phyloP scores from a whole-genome alignment of 1,140 invertebrate genomes.

The Pseudomyrmex flavicornis region DNA sequence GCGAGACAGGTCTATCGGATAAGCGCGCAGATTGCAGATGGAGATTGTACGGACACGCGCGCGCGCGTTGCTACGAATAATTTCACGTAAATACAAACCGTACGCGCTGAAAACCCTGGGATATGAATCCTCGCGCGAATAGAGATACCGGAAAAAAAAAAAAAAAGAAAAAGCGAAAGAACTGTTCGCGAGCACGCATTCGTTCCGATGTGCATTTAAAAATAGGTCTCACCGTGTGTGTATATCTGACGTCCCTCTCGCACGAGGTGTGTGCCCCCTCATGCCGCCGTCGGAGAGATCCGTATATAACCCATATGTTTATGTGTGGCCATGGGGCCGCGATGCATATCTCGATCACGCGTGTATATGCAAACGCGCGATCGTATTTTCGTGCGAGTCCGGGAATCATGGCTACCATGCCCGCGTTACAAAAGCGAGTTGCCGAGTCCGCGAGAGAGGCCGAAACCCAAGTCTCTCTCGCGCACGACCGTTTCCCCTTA shows the following conservation, averaged over 20 bases:
- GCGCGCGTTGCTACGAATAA: neutral
- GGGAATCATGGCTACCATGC: constrained; percentile 14
- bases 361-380: neutral
- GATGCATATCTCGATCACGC: constrained; percentile 67
- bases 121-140: no score
- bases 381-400: constrained; percentile 47
- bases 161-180: neutral
- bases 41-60: constrained; percentile 7
- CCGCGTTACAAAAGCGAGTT: neutral
- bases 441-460: neutral
- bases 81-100: neutral
- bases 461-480: neutral
- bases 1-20: constrained; percentile 3
- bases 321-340: constrained; percentile 59
- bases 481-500: constrained; percentile 11
- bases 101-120: neutral
- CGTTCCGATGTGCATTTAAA: constrained; percentile 44
- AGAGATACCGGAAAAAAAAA: neutral
- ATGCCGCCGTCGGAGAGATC: constrained; percentile 44
- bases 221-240: constrained; percentile 3
- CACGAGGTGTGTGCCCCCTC: constrained; percentile 18
- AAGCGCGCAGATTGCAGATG: neutral
- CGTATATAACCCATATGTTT: constrained; percentile 65
- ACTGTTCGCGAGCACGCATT: neutral
- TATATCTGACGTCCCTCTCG: constrained; percentile 47